A percentile compares a stretch with the other conserved stretches of the same genome.
These are phyloP conservation scores for Anhinga anhinga DNA, from an alignment of 2,113 vertebrate genomes.

Conservation along the genomic window DNA sequence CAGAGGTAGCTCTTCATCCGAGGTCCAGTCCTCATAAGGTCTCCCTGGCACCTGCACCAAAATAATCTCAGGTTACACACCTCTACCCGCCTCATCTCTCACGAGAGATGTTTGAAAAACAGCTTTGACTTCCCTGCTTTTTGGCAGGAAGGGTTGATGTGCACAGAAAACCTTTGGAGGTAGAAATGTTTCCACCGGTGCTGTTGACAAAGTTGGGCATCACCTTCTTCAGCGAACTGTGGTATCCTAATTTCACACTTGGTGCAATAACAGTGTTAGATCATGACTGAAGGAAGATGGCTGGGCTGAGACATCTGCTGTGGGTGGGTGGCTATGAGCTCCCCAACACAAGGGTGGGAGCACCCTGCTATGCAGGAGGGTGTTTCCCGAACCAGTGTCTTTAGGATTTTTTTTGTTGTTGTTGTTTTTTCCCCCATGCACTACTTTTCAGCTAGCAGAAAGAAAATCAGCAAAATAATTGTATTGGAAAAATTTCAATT, in stretches of 20 bases:
- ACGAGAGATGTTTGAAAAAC: background rate
- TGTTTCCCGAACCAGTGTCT: background rate
- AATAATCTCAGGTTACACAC: fast-evolving
- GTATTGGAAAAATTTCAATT: background rate
- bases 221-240: background rate
- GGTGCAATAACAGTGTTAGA: background rate
- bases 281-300: background rate
- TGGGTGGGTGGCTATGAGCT: background rate
- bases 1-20: fast-evolving
- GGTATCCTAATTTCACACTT: background rate
- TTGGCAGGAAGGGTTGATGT: background rate
- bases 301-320: background rate
- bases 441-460: background rate
- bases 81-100: background rate
- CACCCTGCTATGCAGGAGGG: background rate
- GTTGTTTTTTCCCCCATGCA: background rate
- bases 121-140: background rate
- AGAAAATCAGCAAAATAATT: background rate
- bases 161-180: background rate
- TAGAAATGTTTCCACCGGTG: background rate
- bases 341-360: background rate
- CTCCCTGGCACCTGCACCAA: background rate
- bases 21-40: background rate
- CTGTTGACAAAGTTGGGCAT: background rate
- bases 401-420: background rate